phyloP scores from a whole-genome alignment of 2,888 invertebrate genomes.

The Aplocera efformata region DNA sequence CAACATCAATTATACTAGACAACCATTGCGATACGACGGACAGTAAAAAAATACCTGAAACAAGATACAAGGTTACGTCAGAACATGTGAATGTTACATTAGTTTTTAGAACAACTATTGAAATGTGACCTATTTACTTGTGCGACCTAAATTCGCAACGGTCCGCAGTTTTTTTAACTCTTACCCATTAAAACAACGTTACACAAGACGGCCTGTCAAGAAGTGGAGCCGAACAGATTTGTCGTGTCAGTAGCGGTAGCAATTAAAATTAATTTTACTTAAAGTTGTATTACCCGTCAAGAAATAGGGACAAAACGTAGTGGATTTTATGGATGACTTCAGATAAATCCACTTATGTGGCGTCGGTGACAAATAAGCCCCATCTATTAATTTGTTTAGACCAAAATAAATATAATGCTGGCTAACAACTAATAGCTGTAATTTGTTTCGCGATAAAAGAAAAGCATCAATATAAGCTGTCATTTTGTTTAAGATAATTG shows the following conservation, averaged over 20 bases:
- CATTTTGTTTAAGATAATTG: conserved; percentile 7
- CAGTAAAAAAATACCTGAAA: conserved; percentile 63
- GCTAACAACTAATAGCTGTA: conserved; percentile 15
- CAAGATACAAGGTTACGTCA: conserved; percentile 46
- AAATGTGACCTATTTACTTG: conserved; percentile 66
- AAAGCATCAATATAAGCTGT: conserved; percentile 11
- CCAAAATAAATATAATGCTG: conserved; percentile 14
- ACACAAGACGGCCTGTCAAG: conserved; percentile 67
- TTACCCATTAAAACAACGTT: conserved; percentile 61
- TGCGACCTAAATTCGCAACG: conserved; percentile 70
- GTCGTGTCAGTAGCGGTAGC: conserved; percentile 49
- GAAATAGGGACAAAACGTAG: conserved; percentile 26
- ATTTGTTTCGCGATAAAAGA: conserved; percentile 19
- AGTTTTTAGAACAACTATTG: conserved; percentile 63
- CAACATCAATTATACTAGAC: conserved; percentile 13
- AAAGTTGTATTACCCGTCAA: conserved; percentile 44
- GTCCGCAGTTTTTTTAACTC: conserved; percentile 57
- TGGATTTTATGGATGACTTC: conserved; percentile 21
- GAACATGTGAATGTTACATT: too few species aligned
- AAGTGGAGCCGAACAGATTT: conserved; percentile 49
- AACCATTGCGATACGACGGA: conserved; percentile 27
- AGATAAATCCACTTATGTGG: conserved; percentile 18
- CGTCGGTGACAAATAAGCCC: conserved; percentile 17
- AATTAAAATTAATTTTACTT: conserved; percentile 53
- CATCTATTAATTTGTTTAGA: conserved; percentile 14